Conservation (phyloP, 2,888 invertebrate genomes). For the Drosophila neotestacea region DNA sequence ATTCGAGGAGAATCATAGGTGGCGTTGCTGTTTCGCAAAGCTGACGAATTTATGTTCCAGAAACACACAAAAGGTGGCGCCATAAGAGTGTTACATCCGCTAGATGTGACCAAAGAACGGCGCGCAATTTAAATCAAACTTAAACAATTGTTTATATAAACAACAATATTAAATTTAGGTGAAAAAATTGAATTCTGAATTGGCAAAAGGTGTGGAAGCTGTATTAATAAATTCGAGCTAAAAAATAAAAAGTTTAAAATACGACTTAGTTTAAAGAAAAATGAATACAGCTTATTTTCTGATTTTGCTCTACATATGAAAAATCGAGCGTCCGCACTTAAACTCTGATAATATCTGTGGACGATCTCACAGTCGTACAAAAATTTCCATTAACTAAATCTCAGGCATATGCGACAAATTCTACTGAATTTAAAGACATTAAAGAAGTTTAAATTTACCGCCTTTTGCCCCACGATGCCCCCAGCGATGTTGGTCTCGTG, state of each 20-base stretch:
- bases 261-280: no score
- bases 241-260: no score
- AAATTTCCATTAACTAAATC: conserved; percentile 55
- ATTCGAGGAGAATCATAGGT: no score
- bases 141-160: background rate
- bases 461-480: conserved; percentile 22
- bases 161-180: background rate
- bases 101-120: no score
- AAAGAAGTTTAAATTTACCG: conserved; percentile 30
- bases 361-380: conserved; percentile 62
- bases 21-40: no score
- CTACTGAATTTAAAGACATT: conserved; percentile 64
- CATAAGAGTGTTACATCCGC: no score
- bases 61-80: no score
- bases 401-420: conserved; percentile 55
- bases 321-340: conserved; percentile 2
- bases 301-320: background rate
- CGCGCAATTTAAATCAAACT: no score
- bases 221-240: no score
- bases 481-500: conserved; percentile 56
- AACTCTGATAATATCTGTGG: conserved; percentile 41
- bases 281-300: no score
- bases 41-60: no score
- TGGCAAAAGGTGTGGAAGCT: no score
- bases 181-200: background rate